phyloP scores from a whole-genome alignment of 2,113 vertebrate species.

The Drymodes brunneopygia region DNA sequence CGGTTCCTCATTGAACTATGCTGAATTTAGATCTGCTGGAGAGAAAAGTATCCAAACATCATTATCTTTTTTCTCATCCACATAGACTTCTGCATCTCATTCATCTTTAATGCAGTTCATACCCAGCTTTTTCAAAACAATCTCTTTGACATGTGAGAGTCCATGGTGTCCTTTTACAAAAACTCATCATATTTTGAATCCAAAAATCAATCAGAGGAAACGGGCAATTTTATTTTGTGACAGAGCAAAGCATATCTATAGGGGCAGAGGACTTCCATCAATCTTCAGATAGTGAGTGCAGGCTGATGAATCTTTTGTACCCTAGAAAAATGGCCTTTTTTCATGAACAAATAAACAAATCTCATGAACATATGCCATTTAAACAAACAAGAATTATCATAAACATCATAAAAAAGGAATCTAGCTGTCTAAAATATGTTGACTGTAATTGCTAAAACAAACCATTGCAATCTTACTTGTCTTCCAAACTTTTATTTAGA shows the following conservation, averaged over 20 bases:
- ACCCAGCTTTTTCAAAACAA: background rate
- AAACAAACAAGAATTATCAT: background rate
- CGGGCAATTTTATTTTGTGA: background rate
- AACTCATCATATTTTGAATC: background rate
- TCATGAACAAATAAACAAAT: background rate
- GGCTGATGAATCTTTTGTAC: background rate
- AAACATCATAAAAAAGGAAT: background rate
- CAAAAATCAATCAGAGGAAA: background rate
- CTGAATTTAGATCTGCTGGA: background rate
- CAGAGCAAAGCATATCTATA: background rate
- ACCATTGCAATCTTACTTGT: background rate
- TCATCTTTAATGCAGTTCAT: background rate
- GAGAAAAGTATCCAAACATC: background rate
- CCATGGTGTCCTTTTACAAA: background rate
- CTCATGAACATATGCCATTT: background rate
- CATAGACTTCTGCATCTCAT: background rate
- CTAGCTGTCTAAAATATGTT: background rate
- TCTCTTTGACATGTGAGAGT: background rate
- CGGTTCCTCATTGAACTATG: background rate
- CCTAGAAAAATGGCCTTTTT: background rate
- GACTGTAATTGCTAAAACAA: background rate
- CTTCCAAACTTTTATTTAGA: background rate
- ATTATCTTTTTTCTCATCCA: background rate
- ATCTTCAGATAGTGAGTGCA: background rate
- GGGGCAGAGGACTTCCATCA: background rate